phyloP scores from a whole-genome alignment of 2,113 vertebrate species.

The Colaptes auratus region DNA sequence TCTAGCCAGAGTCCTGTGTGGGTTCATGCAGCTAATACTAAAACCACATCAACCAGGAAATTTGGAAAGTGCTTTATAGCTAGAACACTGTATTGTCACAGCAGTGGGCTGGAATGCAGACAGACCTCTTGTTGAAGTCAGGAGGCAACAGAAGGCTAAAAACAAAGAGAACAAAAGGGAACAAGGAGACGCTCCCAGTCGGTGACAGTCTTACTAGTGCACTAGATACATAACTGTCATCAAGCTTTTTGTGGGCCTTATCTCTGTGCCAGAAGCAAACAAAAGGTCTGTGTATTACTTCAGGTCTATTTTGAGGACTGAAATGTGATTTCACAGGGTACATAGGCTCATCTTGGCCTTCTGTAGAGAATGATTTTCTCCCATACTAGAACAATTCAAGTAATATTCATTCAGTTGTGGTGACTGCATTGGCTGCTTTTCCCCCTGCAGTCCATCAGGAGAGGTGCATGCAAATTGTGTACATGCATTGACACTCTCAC shows the following conservation, averaged over 20 bases:
- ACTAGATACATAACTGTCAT: neutral
- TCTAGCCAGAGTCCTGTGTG: neutral
- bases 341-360: neutral
- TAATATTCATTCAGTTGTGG: neutral
- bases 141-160: neutral
- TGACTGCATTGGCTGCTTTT: neutral
- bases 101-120: accelerated
- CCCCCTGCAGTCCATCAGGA: slow-evolving; percentile 22
- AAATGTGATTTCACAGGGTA: slow-evolving; percentile 28
- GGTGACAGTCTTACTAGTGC: neutral
- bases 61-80: accelerated
- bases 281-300: neutral
- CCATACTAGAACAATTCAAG: neutral
- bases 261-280: neutral
- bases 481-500: neutral
- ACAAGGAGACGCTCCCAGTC: neutral
- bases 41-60: neutral
- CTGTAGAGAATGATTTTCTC: neutral
- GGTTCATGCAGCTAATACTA: neutral
- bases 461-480: slow-evolving; percentile 45
- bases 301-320: neutral
- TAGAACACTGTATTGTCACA: neutral
- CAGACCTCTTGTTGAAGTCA: neutral
- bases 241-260: neutral
- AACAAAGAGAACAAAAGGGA: neutral